A percentile compares a stretch with the other conserved stretches of the same genome.
phyloP scores from a whole-genome alignment of 2,888 invertebrate genomes.

The Saturnia pavonia region DNA sequence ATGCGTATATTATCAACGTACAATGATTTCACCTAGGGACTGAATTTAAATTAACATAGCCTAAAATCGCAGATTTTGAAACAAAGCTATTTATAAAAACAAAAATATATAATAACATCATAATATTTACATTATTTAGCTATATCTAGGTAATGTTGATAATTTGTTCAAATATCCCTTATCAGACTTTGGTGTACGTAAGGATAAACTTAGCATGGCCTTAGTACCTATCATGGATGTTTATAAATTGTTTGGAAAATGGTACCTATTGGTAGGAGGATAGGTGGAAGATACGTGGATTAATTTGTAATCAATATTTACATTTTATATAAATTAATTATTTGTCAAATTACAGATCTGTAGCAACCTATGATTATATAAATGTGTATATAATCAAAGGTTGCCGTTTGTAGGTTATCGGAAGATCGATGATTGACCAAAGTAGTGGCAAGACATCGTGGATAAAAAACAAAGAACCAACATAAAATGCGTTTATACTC shows the following conservation, averaged over 20 bases:
- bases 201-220: constrained; percentile 1
- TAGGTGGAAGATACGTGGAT: no score
- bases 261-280: background rate
- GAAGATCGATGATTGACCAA: no score
- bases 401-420: no score
- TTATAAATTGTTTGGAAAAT: background rate
- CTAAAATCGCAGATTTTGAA: constrained; percentile 46
- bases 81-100: constrained; percentile 52
- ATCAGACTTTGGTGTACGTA: constrained; percentile 52
- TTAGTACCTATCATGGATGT: background rate
- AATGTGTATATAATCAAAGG: no score
- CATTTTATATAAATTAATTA: background rate
- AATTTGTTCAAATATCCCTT: constrained; percentile 49
- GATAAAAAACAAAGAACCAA: background rate
- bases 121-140: constrained; percentile 56
- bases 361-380: no score
- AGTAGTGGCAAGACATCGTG: background rate
- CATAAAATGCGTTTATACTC: background rate
- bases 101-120: constrained; percentile 43
- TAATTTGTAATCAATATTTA: background rate
- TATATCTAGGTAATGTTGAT: constrained; percentile 38
- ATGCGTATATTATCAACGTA: background rate
- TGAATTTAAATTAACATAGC: constrained; percentile 41
- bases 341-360: background rate
- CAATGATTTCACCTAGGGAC: background rate